A percentile compares a stretch with the other conserved stretches of the same genome.
phyloP scores from a whole-genome alignment of 2,888 invertebrate genomes.

The Cryptosula pallasiana region DNA sequence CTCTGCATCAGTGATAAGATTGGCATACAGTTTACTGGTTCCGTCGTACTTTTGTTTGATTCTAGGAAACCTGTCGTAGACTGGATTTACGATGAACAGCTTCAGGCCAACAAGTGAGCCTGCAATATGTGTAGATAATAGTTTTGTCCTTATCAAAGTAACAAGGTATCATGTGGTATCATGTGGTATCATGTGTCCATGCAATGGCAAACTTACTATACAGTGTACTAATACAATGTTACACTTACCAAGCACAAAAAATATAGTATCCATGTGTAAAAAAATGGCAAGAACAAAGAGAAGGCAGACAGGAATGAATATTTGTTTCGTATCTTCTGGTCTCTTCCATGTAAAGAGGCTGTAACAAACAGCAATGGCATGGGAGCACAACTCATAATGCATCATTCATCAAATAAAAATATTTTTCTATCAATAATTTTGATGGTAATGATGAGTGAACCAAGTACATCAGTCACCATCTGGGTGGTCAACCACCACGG shows the following conservation, averaged over 20 bases:
- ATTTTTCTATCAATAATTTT: too few species aligned
- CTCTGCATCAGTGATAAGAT: constrained; percentile 51
- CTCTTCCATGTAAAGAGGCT: constrained; percentile 54
- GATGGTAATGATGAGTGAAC: too few species aligned
- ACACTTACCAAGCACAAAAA: neutral
- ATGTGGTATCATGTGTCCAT: neutral
- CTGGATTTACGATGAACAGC: constrained; percentile 55
- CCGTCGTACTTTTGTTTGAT: constrained; percentile 53
- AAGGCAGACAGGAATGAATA: constrained; percentile 42
- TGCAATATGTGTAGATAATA: too few species aligned
- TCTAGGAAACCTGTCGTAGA: constrained; percentile 55
- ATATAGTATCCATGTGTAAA: constrained; percentile 18
- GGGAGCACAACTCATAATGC: too few species aligned
- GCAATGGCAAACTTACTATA: neutral
- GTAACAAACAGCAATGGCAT: constrained; percentile 29
- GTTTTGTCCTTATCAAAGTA: too few species aligned
- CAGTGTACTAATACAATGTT: neutral
- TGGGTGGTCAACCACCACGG: too few species aligned
- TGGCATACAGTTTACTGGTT: constrained; percentile 44
- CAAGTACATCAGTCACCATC: too few species aligned
- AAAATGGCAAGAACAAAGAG: constrained; percentile 43
- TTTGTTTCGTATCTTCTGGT: constrained; percentile 41
- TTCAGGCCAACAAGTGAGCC: constrained; percentile 52
- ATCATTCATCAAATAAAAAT: too few species aligned
- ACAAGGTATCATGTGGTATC: too few species aligned